Evolutionary conservation across 2,888 invertebrate genomes (phyloP), one percentile per base, ranked within the genome.

Genomic region (Mimumesa dahlbomi): DNA sequence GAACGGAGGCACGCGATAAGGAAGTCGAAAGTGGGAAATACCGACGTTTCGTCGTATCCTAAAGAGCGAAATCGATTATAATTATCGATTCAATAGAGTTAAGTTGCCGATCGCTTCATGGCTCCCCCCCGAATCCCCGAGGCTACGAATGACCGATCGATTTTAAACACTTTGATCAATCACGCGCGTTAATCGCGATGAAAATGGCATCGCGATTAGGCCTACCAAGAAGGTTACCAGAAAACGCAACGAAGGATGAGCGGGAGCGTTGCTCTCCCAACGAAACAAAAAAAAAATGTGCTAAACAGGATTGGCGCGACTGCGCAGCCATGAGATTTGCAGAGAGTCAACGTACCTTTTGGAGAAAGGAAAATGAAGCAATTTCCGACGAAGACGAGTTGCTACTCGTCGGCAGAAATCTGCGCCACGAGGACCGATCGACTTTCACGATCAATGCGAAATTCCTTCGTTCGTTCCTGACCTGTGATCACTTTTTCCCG

Each of bases 351-450:
- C 65, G 18, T 63, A 76, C 76, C 66, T 73, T 76, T 77, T 53
- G 46, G 53, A 57, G 69, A 64, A 64, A 68, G 48, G 53, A 73
- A 77, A 76, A 68, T 52, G 56, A 59, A 38, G 58, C 62, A 58
- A 58, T n/a, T 61, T 54, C 13, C 53, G 63, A 19, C 7, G 62
- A 54, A 31, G 61, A 52, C 18, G 29, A 43, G 50, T 25, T 58
- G 50, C 45, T 59, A 49, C 43, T 56, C 56, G 57, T 46, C 59
- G 45, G 64, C 64, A 36, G 63, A 38, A 50, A 34, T 21, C 53
- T 63, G 42, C 54, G 50, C 49, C 29, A 34, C 34, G 49, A 50
- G 43, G 57, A 56, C 56, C 54, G 62, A 50, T 69, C 69, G 36
- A 68, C 69, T 61, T 68, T 56, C 62, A 56, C 70, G 69, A 68